Conservation (phyloP, 2,797 vertebrate species). For the Lacerta viridis region DNA sequence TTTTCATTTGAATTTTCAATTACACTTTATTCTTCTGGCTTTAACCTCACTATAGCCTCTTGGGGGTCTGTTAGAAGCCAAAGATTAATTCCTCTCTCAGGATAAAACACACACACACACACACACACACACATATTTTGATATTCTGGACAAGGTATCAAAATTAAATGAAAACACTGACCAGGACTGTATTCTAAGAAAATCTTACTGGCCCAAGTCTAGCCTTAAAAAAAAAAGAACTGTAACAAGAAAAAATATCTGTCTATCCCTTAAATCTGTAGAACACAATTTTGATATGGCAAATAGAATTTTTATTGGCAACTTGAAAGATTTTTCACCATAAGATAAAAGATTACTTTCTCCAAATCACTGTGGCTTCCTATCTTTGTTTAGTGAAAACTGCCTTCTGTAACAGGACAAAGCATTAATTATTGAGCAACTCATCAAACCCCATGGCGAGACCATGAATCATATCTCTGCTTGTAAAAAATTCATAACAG, state of each 20-base stretch:
- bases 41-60: background rate
- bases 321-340: conserved; percentile 38
- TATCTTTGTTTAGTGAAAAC: conserved; percentile 73
- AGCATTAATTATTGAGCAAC: conserved; percentile 78
- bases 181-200: background rate
- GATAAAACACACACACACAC: no score
- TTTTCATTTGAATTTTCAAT: background rate
- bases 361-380: conserved; percentile 48
- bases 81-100: background rate
- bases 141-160: background rate
- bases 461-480: conserved; percentile 70
- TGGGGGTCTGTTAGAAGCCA: background rate
- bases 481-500: conserved; percentile 75
- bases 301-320: conserved; percentile 46
- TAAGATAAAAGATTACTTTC: conserved; percentile 56
- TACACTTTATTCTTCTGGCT: background rate
- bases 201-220: background rate
- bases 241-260: conserved; percentile 48
- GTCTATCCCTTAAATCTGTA: conserved; percentile 40
- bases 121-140: no score
- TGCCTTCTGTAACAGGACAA: conserved; percentile 46
- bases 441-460: conserved; percentile 61
- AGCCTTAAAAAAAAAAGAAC: conserved; percentile 2
- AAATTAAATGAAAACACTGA: background rate
- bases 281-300: conserved; percentile 33